Evolutionary conservation across 2,888 invertebrate genomes (phyloP).

Genomic region (Thera obeliscata): DNA sequence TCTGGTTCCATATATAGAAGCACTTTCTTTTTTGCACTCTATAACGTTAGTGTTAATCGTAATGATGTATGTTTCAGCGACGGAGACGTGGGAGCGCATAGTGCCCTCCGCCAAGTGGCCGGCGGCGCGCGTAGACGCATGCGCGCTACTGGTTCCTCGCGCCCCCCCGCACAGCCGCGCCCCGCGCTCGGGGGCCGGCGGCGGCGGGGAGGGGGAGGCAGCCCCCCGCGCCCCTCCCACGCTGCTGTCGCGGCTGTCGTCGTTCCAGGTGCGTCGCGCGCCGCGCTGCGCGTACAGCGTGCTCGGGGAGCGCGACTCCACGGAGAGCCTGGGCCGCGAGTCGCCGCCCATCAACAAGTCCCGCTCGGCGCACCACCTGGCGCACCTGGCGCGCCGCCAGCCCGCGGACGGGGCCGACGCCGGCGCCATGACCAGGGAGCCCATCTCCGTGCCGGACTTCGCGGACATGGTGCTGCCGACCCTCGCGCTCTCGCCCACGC

Average conservation of each 20-base stretch:
- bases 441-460: conserved; percentile 90
- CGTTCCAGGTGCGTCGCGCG: conserved; percentile 87
- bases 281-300: conserved; percentile 90
- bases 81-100: conserved; percentile 91
- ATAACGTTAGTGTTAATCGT: not conserved
- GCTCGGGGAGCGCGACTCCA: conserved; percentile 86
- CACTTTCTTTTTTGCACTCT: too few species aligned
- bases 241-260: conserved; percentile 87
- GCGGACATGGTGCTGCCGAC: conserved; percentile 86
- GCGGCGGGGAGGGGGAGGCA: conserved; percentile 26
- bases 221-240: conserved; percentile 63
- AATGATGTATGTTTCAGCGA: conserved; percentile 70
- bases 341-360: conserved; percentile 79
- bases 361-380: conserved; percentile 84
- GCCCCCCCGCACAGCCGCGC: conserved; percentile 57
- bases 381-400: conserved; percentile 78
- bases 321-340: conserved; percentile 84
- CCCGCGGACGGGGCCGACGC: conserved; percentile 56
- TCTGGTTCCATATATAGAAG: too few species aligned
- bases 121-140: conserved; percentile 88
- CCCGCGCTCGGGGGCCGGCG: conserved; percentile 58
- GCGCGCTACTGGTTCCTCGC: conserved; percentile 86
- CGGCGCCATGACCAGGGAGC: conserved; percentile 84
- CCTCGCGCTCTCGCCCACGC: conserved; percentile 87
- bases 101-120: conserved; percentile 86